Evolutionary conservation across 2,113 vertebrate genomes (phyloP).

Genomic region (Etheostoma spectabile): DNA sequence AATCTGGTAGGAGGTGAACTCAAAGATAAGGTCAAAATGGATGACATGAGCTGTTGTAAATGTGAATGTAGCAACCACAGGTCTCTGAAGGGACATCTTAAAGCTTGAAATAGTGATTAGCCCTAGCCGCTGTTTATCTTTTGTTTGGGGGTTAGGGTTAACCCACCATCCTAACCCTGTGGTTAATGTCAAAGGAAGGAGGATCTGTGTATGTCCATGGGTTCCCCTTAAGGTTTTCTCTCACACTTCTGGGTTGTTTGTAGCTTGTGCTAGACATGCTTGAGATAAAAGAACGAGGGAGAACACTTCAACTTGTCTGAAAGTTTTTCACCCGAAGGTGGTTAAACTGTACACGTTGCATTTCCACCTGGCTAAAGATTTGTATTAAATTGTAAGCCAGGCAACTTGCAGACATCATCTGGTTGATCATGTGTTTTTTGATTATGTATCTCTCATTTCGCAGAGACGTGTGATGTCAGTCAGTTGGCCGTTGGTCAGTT

Average conservation of each 20-base stretch:
- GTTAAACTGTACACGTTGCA: neutral
- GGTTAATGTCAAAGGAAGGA: neutral
- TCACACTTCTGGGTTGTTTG: neutral
- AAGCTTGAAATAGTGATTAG: neutral
- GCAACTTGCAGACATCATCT: neutral
- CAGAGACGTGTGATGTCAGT: too few relatives aligned
- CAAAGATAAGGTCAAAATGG: slow-evolving; percentile 24
- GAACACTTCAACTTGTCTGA: too few relatives aligned
- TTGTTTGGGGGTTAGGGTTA: neutral
- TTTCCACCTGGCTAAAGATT: neutral
- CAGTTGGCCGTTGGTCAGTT: too few relatives aligned
- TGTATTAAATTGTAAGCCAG: neutral
- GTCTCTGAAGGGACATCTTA: neutral
- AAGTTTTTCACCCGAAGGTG: neutral
- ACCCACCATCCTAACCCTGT: neutral
- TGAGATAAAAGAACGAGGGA: neutral
- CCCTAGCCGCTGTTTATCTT: neutral
- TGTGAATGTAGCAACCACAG: neutral
- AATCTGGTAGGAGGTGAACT: slow-evolving; percentile 1
- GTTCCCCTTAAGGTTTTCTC: neutral
- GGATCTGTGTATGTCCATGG: neutral
- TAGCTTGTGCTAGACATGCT: neutral
- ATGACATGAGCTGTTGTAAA: slow-evolving; percentile 1
- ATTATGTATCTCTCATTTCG: too few relatives aligned
- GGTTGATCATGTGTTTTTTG: too few relatives aligned